Evolutionary conservation across 2,797 vertebrate genomes (phyloP).

Genomic region (Esox masquinongy): DNA sequence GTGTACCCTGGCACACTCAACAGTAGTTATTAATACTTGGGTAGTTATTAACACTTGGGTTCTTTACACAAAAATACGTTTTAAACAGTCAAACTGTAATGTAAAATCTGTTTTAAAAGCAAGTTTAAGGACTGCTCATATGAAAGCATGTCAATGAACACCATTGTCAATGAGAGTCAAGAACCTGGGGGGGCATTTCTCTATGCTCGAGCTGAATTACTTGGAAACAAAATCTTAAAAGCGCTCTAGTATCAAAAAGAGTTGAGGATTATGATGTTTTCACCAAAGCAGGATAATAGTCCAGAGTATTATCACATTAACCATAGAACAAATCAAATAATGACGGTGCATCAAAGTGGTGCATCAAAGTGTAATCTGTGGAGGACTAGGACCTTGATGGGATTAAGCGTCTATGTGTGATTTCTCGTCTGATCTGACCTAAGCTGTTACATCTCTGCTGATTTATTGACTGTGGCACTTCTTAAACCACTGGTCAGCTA

Average conservation of each 20-base stretch:
- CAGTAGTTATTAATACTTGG: too few species aligned
- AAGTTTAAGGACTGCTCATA: slow-evolving; percentile 63
- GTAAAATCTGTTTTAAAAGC: neutral
- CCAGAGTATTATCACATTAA: slow-evolving; percentile 29
- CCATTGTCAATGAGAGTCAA: slow-evolving; percentile 47
- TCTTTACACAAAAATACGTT: too few species aligned
- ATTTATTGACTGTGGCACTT: neutral
- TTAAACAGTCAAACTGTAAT: too few species aligned
- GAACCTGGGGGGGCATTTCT: slow-evolving; percentile 5
- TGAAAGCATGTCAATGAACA: slow-evolving; percentile 25
- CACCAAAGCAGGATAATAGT: slow-evolving; percentile 18
- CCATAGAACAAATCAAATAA: slow-evolving; percentile 36
- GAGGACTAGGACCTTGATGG: slow-evolving; percentile 51
- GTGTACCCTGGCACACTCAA: too few species aligned
- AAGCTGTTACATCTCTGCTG: slow-evolving; percentile 12
- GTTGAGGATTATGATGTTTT: slow-evolving; percentile 6
- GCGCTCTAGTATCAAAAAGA: neutral
- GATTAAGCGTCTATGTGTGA: slow-evolving; percentile 60
- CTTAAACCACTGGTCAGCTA: slow-evolving; percentile 5
- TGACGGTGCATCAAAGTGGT: slow-evolving; percentile 44
- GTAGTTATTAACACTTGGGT: too few species aligned
- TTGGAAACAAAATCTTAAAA: neutral
- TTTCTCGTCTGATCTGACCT: slow-evolving; percentile 60
- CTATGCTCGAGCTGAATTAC: neutral
- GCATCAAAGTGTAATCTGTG: slow-evolving; percentile 42